phyloP scores from a whole-genome alignment of 2,113 vertebrate genomes.

The Dicaeum eximium region DNA sequence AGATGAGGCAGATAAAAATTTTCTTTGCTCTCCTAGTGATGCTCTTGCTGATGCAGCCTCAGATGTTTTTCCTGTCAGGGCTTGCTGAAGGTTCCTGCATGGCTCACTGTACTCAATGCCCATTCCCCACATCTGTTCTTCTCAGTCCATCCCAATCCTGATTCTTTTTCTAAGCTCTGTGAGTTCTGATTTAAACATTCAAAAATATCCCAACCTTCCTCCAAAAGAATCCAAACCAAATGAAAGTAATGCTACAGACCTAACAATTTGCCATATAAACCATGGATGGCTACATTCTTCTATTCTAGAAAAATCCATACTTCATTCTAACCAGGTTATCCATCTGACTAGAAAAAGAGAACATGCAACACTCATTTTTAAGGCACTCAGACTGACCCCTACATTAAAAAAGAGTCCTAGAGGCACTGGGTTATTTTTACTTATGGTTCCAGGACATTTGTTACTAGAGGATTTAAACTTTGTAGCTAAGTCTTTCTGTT shows the following conservation, averaged over 20 bases:
- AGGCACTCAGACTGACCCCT: neutral
- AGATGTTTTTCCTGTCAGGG: neutral
- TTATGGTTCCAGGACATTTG: neutral
- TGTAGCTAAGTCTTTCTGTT: neutral
- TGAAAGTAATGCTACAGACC: neutral
- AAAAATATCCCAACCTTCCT: neutral
- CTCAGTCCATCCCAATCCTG: neutral
- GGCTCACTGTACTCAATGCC: fast-evolving
- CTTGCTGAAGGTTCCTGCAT: neutral
- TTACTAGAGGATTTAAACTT: neutral
- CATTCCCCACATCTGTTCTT: neutral
- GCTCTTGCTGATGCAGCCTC: neutral
- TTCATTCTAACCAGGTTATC: neutral
- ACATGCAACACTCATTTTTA: neutral
- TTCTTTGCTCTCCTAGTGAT: neutral
- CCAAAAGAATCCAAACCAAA: neutral
- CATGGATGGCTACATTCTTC: neutral
- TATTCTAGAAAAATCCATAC: neutral
- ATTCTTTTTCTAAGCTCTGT: neutral
- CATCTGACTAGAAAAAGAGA: neutral
- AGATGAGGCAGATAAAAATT: neutral
- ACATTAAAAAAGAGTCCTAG: neutral
- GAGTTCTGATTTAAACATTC: neutral
- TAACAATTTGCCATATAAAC: neutral
- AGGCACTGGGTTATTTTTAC: neutral